Conservation (phyloP, 1,140 invertebrate genomes). For the Cecropterus lyciades region DNA sequence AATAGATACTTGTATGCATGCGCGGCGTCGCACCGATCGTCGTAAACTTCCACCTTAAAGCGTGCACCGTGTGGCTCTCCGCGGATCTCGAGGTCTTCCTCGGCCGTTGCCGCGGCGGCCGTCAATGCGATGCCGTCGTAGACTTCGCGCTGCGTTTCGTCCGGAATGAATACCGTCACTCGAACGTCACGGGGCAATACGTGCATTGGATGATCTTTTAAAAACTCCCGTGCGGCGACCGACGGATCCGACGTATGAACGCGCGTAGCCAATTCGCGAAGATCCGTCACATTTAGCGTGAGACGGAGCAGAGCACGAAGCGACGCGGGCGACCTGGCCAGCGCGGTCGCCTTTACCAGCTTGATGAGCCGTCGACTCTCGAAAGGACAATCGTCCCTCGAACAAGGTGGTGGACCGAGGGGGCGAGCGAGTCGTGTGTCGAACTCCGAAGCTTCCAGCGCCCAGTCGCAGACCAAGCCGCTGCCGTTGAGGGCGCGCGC, state of each 20-base stretch:
- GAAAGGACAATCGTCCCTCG: constrained; percentile 50
- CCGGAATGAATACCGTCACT: constrained; percentile 52
- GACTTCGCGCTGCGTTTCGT: constrained; percentile 43
- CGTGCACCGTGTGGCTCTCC: constrained; percentile 12
- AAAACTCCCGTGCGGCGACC: constrained; percentile 38
- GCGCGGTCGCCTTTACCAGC: constrained; percentile 45
- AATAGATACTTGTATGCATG: constrained; percentile 58
- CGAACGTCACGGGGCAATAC: constrained; percentile 43
- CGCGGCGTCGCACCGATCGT: constrained; percentile 58
- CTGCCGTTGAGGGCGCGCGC: constrained; percentile 18
- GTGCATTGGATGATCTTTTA: constrained; percentile 40
- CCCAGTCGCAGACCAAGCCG: constrained; percentile 48
- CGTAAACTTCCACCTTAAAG: constrained; percentile 58
- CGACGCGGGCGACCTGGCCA: constrained; percentile 48
- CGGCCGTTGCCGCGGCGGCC: constrained; percentile 50
- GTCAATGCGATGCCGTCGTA: constrained; percentile 46
- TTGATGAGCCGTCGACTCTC: constrained; percentile 59
- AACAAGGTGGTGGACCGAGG: constrained; percentile 57
- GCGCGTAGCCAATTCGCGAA: constrained; percentile 41
- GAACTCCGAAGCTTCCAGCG: constrained; percentile 34
- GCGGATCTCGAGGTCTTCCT: constrained; percentile 41
- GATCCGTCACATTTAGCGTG: constrained; percentile 27
- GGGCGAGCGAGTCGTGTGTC: background rate
- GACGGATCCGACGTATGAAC: constrained; percentile 26
- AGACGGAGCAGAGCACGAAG: constrained; percentile 43